Percentiles rank a stretch among this genome's conserved stretches.
Conservation (phyloP, 2,797 vertebrate genomes). For the Sebastes steindachneri region DNA sequence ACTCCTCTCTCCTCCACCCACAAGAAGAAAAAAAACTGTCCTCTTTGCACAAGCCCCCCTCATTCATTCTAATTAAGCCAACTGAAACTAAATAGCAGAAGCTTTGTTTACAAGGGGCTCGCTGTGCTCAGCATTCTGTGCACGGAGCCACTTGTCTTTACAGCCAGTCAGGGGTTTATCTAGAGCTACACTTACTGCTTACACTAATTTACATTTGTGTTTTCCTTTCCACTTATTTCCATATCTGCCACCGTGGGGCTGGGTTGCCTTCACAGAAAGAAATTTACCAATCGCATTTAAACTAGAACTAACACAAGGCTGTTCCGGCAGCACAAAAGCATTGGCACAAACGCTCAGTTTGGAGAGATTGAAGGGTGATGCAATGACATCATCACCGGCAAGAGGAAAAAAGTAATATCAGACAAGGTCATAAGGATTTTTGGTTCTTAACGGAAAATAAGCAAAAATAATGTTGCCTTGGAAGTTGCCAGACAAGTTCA, state of each 20-base stretch:
- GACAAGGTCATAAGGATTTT: constrained; percentile 1
- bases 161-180: constrained; percentile 83
- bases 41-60: constrained; percentile 73
- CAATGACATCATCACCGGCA: constrained; percentile 18
- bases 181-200: constrained; percentile 80
- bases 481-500: neutral
- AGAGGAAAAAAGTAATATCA: neutral
- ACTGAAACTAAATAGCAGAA: constrained; percentile 84
- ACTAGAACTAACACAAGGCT: constrained; percentile 58
- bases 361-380: constrained; percentile 26
- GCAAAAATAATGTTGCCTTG: neutral
- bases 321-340: constrained; percentile 38
- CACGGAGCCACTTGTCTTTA: constrained; percentile 78
- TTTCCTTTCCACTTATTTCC: constrained; percentile 80
- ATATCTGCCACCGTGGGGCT: constrained; percentile 73
- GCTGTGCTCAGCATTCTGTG: constrained; percentile 80
- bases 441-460: neutral
- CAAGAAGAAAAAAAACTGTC: constrained; percentile 54
- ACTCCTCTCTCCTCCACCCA: constrained; percentile 66
- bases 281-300: constrained; percentile 76
- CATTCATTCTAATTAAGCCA: constrained; percentile 87
- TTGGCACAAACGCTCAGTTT: neutral
- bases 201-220: constrained; percentile 84
- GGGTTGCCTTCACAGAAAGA: constrained; percentile 48
- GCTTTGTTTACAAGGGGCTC: constrained; percentile 82